A percentile compares a stretch with the other conserved stretches of the same genome.
These are phyloP conservation scores for Zaprionus ornatus DNA, from an alignment of 1,140 invertebrate species.

Conservation along the genomic window DNA sequence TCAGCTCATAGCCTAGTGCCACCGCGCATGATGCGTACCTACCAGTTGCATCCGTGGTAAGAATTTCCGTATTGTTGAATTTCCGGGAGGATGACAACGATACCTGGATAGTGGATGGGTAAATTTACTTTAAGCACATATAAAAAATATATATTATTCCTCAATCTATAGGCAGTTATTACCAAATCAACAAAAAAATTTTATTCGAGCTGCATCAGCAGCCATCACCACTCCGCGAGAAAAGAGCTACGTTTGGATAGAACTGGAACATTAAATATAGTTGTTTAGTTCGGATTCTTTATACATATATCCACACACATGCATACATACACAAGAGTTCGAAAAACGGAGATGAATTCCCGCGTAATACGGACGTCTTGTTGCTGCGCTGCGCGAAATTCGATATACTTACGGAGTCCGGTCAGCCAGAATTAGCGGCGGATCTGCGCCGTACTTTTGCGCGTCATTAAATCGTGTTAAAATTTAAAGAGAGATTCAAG, in stretches of 20 bases:
- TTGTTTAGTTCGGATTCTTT: constrained; percentile 54
- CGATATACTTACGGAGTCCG: too few species aligned
- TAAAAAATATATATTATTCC: neutral
- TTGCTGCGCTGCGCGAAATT: too few species aligned
- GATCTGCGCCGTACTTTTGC: too few species aligned
- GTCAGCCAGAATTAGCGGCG: too few species aligned
- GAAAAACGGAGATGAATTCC: too few species aligned
- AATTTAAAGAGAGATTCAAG: too few species aligned
- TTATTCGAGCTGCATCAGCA: constrained; percentile 84
- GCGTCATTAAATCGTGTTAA: too few species aligned
- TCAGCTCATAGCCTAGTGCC: constrained; percentile 94
- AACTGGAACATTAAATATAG: constrained; percentile 74
- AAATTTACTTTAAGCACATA: constrained; percentile 4
- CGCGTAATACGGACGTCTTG: too few species aligned
- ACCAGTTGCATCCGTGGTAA: constrained; percentile 87
- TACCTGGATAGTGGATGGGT: constrained; percentile 88
- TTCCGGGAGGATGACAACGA: constrained; percentile 94
- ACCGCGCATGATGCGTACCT: constrained; percentile 91
- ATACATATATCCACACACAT: neutral
- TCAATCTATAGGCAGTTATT: constrained; percentile 85
- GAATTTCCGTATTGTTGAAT: constrained; percentile 89
- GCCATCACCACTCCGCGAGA: constrained; percentile 68
- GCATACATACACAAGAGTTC: constrained; percentile 45
- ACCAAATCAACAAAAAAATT: constrained; percentile 86
- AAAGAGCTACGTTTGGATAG: constrained; percentile 78